These are phyloP conservation scores for Drosophila sucinea DNA, from an alignment of 1,140 invertebrate species.

Conservation along the genomic window DNA sequence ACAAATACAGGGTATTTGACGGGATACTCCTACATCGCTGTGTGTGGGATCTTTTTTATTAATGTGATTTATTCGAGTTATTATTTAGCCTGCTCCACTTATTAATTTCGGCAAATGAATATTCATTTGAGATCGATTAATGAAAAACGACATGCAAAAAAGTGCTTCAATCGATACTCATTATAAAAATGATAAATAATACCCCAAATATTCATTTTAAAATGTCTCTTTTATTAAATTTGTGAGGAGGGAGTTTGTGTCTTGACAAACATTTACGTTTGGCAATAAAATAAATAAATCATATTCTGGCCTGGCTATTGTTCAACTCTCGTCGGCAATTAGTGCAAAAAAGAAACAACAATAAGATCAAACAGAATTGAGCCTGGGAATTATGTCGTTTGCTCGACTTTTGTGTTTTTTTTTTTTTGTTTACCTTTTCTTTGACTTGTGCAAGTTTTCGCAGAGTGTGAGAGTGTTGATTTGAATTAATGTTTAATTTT, in stretches of 20 bases:
- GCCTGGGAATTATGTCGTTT: conserved; percentile 27
- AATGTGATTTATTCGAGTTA: conserved; percentile 4
- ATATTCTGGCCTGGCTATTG: conserved; percentile 20
- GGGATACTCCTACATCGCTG: background rate
- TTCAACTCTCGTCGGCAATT: conserved; percentile 18
- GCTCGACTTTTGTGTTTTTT: conserved; percentile 10
- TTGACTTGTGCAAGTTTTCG: conserved; percentile 16
- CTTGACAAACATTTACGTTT: conserved; percentile 9
- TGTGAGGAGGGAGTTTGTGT: background rate
- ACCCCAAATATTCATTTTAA: background rate
- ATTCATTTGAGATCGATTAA: conserved; percentile 1
- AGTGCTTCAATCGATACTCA: background rate
- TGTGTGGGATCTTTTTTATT: conserved; percentile 7
- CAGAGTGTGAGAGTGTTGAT: conserved; percentile 21
- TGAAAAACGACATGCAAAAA: background rate
- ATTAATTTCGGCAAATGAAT: conserved; percentile 4
- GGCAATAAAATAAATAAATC: conserved; percentile 35
- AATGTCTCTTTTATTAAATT: background rate
- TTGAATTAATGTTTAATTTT: conserved; percentile 20
- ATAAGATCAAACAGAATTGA: conserved; percentile 22
- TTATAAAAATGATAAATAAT: background rate
- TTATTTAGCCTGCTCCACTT: background rate
- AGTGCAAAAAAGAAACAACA: conserved; percentile 19
- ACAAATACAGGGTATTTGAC: background rate
- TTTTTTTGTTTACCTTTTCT: background rate